Evolutionary conservation across 2,888 invertebrate species (phyloP).

Genomic region (Hemithea aestivaria): DNA sequence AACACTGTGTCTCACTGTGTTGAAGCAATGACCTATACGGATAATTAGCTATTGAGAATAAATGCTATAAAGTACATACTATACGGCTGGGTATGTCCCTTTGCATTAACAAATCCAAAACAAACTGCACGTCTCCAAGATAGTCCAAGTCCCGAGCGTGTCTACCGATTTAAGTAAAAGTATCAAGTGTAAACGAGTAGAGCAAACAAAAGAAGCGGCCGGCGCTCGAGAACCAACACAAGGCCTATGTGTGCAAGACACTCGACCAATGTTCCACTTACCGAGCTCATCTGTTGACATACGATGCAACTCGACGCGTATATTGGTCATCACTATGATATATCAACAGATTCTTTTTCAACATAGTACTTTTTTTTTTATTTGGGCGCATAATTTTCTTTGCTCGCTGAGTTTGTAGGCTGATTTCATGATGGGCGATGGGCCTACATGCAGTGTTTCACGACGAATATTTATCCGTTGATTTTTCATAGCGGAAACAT

Average conservation of each 20-base stretch:
- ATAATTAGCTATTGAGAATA: too few species aligned
- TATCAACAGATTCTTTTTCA: too few species aligned
- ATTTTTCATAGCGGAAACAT: too few species aligned
- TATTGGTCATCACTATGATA: conserved; percentile 18
- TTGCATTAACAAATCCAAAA: conserved; percentile 7
- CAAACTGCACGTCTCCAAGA: conserved; percentile 9
- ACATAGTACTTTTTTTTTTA: too few species aligned
- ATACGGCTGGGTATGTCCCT: conserved; percentile 6
- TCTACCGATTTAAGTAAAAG: conserved; percentile 22
- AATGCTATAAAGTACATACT: too few species aligned
- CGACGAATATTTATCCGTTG: too few species aligned
- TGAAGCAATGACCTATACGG: too few species aligned
- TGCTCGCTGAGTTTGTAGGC: too few species aligned
- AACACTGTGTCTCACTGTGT: too few species aligned
- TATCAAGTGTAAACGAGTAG: conserved; percentile 28
- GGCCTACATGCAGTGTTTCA: too few species aligned
- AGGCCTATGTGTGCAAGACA: conserved; percentile 13
- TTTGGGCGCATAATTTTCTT: too few species aligned
- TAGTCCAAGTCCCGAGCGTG: not conserved
- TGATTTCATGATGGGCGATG: too few species aligned
- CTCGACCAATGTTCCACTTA: conserved; percentile 35
- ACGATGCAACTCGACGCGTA: conserved; percentile 21
- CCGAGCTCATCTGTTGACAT: conserved; percentile 28
- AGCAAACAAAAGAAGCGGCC: conserved; percentile 26
- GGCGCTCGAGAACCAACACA: conserved; percentile 16